Percentiles rank a stretch among this genome's conserved stretches.
Evolutionary conservation across 2,888 invertebrate species (phyloP).

Genomic region (Carcina quercana): DNA sequence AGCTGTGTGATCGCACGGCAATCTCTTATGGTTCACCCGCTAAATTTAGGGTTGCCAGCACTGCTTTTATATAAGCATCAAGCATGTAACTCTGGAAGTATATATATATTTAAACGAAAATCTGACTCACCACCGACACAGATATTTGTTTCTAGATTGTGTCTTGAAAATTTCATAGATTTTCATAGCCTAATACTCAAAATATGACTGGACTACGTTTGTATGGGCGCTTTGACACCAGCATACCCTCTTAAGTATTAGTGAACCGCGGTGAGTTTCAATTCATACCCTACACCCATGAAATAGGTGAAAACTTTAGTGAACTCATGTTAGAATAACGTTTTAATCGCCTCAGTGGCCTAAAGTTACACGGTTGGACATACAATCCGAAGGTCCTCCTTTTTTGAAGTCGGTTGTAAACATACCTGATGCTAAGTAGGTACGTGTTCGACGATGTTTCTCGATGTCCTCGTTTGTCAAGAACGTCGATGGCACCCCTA

Average conservation of each 20-base stretch:
- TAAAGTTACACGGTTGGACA: not conserved
- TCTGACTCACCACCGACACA: too few relatives aligned
- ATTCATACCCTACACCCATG: too few relatives aligned
- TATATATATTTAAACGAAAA: not conserved
- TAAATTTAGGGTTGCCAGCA: conserved; percentile 25
- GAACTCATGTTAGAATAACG: not conserved
- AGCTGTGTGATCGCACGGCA: conserved; percentile 50
- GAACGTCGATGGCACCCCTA: conserved; percentile 39
- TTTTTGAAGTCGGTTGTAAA: too few relatives aligned
- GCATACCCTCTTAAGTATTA: too few relatives aligned
- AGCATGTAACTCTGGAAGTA: not conserved
- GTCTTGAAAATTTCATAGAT: not conserved
- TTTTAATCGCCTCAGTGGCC: not conserved
- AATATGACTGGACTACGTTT: not conserved
- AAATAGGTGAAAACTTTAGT: not conserved
- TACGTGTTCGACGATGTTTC: too few relatives aligned
- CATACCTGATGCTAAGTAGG: too few relatives aligned
- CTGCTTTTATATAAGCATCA: not conserved
- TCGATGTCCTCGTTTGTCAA: too few relatives aligned
- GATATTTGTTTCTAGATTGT: too few relatives aligned
- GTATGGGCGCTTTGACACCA: too few relatives aligned
- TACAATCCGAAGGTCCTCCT: not conserved
- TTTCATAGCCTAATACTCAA: not conserved
- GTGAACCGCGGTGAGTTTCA: too few relatives aligned
- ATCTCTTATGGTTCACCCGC: conserved; percentile 25